Evolutionary conservation across 2,888 invertebrate genomes (phyloP), one percentile per base, ranked within the genome.

Genomic region (Euplagia quadripunctaria): DNA sequence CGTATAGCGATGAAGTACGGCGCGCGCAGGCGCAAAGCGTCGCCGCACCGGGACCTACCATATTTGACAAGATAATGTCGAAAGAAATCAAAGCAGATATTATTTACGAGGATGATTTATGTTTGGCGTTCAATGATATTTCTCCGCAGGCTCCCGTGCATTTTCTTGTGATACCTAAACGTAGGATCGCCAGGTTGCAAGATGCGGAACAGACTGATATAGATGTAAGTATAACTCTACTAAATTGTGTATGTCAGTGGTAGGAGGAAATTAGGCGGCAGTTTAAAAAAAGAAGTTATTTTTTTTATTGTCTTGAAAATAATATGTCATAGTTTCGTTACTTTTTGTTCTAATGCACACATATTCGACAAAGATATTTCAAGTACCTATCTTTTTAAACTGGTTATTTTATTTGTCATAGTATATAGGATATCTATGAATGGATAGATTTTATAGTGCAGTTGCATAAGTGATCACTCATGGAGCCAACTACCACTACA

Each of bases 111-210:
- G 98, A 98, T 93, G 97, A 98, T 1, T 90, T 97, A 87, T 98
- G 98, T 88, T 90, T 98, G 68, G 98, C 98, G 1, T 98, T 98
- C 91, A 97, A 97, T 84, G 98, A 98, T 91, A 93, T 98, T 6
- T 94, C 96, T 61, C 98, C 98, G 0, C 98, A 98, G 89, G 98
- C 98, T 0, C 98, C 98, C 0, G 96, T 97, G 0, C 98, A 98
- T 92, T 98, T 98, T 88, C 94, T 98, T 9, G 98, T 98, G 8
- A 98, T 98, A 79, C 98, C 98, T 0, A 98, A 98, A 89, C 96
- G 97, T 81, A 94, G 97, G 68, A 97, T 98, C 78, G 92, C 97
- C 0, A 96, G 96, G 87, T 88, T 98, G 61, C 96, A 97, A 79
- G 97, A 97, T 49, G 94, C 95, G 1, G 96, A 96, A 58, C 90